Base-by-base conservation (phyloP, 1,140 invertebrate genomes). In the Drosophila santomea region DNA sequence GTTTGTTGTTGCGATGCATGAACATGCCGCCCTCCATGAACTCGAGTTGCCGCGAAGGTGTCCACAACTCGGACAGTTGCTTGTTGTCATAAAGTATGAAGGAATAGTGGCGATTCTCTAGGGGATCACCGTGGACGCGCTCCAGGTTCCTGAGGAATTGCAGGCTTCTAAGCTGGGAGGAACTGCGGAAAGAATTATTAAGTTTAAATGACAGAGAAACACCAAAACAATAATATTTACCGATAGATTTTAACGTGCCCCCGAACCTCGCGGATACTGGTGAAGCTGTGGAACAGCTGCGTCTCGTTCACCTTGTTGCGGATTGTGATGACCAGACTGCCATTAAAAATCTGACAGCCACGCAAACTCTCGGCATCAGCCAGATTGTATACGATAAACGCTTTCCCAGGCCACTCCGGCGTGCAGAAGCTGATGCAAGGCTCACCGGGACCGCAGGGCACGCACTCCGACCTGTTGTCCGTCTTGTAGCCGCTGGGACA, bases 31-130 rank as follows among this genome's bases (percentile, higher is more conserved):
- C 90, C 6, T 48, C 57, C 4, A 57, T 11, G 0, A 91, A 32
- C 25, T 91, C 59, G 32, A 91, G 51, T 0, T 80, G n/a, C 0
- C 15, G 36, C 3, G 35, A 20, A 1, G 83, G 62, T 14, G 63
- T 38, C 90, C 86, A 91, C 39, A 91, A 32, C 6, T 90, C 80
- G 1, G 39, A 12, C 17, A 91, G 54, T 7, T 77, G 58, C 38
- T 77, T 74, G 63, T 91, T 91, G 54, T 91, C 74, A 28, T 91
- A 91, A 0, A 91, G 35, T 45, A 91, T 68, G 5, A 91, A 43
- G 5, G 78, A 58, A 35, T 89, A 86, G 8, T 76, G 71, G 2
- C 38, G 43, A 56, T 57, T 68, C 38, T 92, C 90, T 20, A 91
- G 51, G 0, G 79, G 67, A 63, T 83, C 63, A 1, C 78, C 80